Evolutionary conservation across 2,888 invertebrate genomes (phyloP).

Genomic region (Siphlonurus alternatus): DNA sequence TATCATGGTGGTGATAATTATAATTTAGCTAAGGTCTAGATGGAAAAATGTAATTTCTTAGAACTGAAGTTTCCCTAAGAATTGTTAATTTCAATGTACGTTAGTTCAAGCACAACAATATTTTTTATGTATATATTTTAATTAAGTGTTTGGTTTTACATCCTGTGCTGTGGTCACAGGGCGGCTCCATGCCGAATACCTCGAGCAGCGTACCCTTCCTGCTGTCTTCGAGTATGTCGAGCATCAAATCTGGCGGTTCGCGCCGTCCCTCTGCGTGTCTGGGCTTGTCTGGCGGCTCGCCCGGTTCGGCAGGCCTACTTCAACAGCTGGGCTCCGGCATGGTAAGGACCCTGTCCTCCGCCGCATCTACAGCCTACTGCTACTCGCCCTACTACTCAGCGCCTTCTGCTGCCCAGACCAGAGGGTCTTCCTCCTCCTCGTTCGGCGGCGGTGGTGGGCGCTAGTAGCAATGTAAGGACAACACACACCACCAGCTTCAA

Average conservation of each 20-base stretch:
- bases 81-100: too few species aligned
- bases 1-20: too few species aligned
- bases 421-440: neutral
- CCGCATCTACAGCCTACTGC: constrained; percentile 24
- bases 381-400: neutral
- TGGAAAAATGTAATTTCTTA: too few species aligned
- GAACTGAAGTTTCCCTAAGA: too few species aligned
- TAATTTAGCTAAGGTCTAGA: too few species aligned
- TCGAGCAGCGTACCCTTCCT: constrained; percentile 77
- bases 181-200: constrained; percentile 79
- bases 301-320: constrained; percentile 55
- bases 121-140: too few species aligned
- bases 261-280: constrained; percentile 56
- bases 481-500: neutral
- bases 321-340: constrained; percentile 85
- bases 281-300: constrained; percentile 43
- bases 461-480: constrained; percentile 32
- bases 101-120: too few species aligned
- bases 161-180: too few species aligned
- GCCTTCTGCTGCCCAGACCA: neutral
- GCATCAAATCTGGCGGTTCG: constrained; percentile 39
- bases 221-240: constrained; percentile 61
- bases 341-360: constrained; percentile 63
- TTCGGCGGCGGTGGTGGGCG: constrained; percentile 25
- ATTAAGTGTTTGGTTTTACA: too few species aligned